Conservation (phyloP, 1,140 invertebrate species). For the Geopemphigus sp. region DNA sequence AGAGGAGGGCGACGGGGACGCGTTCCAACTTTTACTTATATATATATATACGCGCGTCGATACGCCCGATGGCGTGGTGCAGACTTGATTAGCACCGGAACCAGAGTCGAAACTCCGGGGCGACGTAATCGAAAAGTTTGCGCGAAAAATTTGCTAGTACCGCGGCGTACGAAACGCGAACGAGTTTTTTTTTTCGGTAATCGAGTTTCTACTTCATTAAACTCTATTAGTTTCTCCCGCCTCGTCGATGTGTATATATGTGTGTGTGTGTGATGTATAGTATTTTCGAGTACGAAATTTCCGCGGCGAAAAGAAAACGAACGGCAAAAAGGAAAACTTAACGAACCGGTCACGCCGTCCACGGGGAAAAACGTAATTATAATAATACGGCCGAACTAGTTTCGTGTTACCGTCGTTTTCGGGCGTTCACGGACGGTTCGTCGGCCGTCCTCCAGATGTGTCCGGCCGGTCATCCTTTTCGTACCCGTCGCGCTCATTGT, state of each 20-base stretch:
- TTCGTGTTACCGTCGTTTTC: too few species aligned
- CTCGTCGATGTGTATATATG: too few species aligned
- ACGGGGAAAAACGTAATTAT: too few species aligned
- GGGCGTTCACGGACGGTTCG: too few species aligned
- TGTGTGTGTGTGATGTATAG: too few species aligned
- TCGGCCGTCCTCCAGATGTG: too few species aligned
- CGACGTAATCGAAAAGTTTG: constrained; percentile 39
- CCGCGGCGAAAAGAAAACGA: not conserved
- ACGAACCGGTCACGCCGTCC: too few species aligned
- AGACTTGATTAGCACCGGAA: not conserved
- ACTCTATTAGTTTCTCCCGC: constrained; percentile 18
- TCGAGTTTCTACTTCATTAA: constrained; percentile 43
- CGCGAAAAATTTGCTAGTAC: not conserved
- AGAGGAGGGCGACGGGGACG: too few species aligned
- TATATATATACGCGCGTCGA: not conserved
- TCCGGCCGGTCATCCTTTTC: too few species aligned
- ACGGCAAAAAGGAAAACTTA: too few species aligned
- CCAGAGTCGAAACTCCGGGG: not conserved
- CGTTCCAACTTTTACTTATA: not conserved
- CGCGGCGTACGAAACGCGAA: not conserved
- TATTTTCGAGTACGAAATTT: not conserved
- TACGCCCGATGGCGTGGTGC: not conserved
- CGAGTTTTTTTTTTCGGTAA: constrained; percentile 32
- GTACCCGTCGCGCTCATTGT: too few species aligned
- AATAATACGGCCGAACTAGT: too few species aligned